phyloP scores from a whole-genome alignment of 2,888 invertebrate species.

The Dicranocentrus wangi region DNA sequence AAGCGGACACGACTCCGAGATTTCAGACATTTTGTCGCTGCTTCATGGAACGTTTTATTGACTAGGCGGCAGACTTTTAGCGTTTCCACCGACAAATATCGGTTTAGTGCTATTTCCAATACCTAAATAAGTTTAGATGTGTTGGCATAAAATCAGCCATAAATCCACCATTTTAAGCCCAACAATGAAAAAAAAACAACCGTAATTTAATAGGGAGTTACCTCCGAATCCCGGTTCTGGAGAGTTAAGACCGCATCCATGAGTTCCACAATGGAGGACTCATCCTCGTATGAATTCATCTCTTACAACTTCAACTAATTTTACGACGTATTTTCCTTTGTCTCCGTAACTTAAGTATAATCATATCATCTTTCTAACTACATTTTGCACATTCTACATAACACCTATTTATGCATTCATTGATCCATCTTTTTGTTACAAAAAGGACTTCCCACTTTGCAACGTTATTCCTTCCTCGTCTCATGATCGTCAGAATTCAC shows the following conservation, averaged over 20 bases:
- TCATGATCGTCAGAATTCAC: too few species aligned
- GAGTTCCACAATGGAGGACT: conserved; percentile 51
- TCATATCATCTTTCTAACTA: too few species aligned
- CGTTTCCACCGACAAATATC: conserved; percentile 31
- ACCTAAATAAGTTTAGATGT: conserved; percentile 17
- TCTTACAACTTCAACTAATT: too few species aligned
- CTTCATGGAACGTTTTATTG: conserved; percentile 34
- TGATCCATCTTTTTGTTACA: too few species aligned
- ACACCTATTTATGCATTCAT: too few species aligned
- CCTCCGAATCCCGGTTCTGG: conserved; percentile 45
- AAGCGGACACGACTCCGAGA: conserved; percentile 30
- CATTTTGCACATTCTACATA: too few species aligned
- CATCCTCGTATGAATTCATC: conserved; percentile 59
- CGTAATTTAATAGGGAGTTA: too few species aligned
- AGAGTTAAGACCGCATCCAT: conserved; percentile 52
- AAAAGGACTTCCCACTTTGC: too few species aligned
- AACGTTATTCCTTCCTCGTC: too few species aligned
- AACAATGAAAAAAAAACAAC: neutral
- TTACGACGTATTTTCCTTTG: too few species aligned
- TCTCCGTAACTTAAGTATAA: too few species aligned
- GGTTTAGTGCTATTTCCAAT: conserved; percentile 38
- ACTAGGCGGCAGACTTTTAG: conserved; percentile 50
- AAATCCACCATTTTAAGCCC: too few species aligned
- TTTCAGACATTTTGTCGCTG: conserved; percentile 28
- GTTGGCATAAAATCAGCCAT: neutral